Percentiles rank a stretch among this genome's conserved stretches.
These are phyloP conservation scores for Alviniconcha strummeri DNA, from an alignment of 2,888 invertebrate genomes.

Conservation along the genomic window DNA sequence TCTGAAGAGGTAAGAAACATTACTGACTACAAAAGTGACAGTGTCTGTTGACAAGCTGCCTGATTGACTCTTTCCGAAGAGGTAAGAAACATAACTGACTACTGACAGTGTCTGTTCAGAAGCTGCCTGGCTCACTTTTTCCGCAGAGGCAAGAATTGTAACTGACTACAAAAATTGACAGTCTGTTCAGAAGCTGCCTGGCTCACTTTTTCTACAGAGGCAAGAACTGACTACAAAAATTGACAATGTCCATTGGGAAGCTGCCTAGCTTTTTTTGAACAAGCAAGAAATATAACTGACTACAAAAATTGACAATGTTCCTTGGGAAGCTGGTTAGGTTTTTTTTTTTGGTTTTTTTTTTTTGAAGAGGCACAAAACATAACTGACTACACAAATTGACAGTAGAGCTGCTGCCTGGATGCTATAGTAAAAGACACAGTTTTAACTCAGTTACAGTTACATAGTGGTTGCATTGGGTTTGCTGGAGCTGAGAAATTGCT, in stretches of 20 bases:
- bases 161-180: neutral
- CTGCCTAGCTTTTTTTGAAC: neutral
- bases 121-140: conserved; percentile 15
- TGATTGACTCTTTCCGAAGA: neutral
- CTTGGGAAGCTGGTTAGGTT: neutral
- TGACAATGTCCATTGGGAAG: neutral
- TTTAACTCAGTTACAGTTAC: too few relatives aligned
- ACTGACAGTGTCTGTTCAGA: neutral
- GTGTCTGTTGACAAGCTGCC: conserved; percentile 12
- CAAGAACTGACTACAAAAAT: neutral
- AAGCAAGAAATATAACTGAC: too few relatives aligned
- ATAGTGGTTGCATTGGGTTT: too few relatives aligned
- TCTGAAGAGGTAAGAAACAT: too few relatives aligned
- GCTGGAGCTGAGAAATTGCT: too few relatives aligned
- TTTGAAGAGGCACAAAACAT: neutral
- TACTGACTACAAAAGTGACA: too few relatives aligned
- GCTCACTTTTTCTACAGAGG: neutral
- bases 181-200: neutral
- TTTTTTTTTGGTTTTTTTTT: neutral
- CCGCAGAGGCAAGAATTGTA: conserved; percentile 14
- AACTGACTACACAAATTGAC: too few relatives aligned
- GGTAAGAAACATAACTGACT: neutral
- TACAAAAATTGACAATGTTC: neutral
- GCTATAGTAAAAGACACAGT: too few relatives aligned
- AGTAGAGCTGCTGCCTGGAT: too few relatives aligned